Conservation (phyloP, 2,888 invertebrate species). For the Leptopilina drosophilae region DNA sequence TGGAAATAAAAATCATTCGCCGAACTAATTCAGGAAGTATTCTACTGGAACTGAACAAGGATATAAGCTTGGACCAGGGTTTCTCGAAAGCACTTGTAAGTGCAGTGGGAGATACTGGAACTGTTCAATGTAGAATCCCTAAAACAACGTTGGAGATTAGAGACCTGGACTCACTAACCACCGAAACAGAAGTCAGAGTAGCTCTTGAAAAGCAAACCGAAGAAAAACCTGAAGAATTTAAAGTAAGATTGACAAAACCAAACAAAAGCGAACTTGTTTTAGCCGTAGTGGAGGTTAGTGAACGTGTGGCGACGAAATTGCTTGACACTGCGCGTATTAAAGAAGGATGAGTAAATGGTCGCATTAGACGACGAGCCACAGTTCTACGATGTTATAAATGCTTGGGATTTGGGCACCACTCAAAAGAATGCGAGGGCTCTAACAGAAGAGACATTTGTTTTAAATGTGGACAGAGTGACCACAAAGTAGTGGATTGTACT, state of each 20-base stretch:
- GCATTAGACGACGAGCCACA: neutral
- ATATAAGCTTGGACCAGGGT: no score
- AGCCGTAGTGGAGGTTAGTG: neutral
- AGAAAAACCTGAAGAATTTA: neutral
- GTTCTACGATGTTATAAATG: constrained; percentile 39
- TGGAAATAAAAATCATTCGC: no score
- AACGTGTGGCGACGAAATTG: neutral
- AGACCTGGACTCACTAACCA: no score
- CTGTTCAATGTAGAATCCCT: no score
- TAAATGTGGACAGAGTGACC: neutral
- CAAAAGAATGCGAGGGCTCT: constrained; percentile 35
- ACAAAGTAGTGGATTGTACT: neutral
- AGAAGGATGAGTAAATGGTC: neutral
- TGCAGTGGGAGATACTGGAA: no score
- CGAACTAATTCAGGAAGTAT: no score
- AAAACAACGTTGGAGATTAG: no score
- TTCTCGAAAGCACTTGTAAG: no score
- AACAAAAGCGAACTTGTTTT: neutral
- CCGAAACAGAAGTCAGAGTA: no score
- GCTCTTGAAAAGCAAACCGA: no score
- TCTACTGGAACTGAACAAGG: no score
- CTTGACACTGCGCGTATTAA: neutral
- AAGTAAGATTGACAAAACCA: neutral
- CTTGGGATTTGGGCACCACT: constrained; percentile 40
- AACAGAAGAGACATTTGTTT: constrained; percentile 34